These are phyloP conservation scores for Diabrotica virgifera DNA, from an alignment of 1,140 invertebrate species.

Conservation along the genomic window DNA sequence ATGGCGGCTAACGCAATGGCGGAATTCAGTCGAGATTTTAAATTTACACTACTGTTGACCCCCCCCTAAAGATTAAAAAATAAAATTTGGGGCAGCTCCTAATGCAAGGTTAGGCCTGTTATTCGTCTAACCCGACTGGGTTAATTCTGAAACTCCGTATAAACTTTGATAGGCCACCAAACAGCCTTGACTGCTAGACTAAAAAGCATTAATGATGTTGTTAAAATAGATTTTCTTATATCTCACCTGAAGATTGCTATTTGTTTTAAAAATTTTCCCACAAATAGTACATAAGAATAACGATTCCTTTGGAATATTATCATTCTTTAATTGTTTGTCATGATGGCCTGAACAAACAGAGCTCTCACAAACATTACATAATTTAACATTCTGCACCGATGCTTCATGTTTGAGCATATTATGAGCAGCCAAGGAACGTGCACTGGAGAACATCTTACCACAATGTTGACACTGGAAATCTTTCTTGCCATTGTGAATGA, in stretches of 20 bases:
- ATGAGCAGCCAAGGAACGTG: conserved; percentile 1
- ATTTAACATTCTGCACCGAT: neutral
- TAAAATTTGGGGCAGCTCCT: too few species aligned
- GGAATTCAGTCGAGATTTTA: too few species aligned
- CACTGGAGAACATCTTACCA: conserved; percentile 8
- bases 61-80: too few species aligned
- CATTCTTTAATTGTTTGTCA: neutral
- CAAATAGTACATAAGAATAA: conserved; percentile 15
- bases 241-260: neutral
- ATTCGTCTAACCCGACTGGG: too few species aligned
- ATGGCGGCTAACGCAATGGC: too few species aligned
- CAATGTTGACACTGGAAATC: conserved; percentile 18
- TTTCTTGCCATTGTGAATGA: conserved; percentile 6
- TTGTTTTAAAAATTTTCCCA: conserved; percentile 8
- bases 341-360: neutral
- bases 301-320: neutral
- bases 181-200: too few species aligned
- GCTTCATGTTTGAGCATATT: conserved; percentile 5
- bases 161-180: too few species aligned
- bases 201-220: too few species aligned
- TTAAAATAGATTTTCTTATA: too few species aligned
- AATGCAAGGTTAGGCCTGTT: too few species aligned
- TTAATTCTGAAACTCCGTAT: too few species aligned
- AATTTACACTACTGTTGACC: too few species aligned
- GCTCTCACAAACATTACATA: neutral